Percentiles rank a stretch among this genome's conserved stretches.
Evolutionary conservation across 2,797 vertebrate genomes (phyloP).

Genomic region (Sebastes cheni): DNA sequence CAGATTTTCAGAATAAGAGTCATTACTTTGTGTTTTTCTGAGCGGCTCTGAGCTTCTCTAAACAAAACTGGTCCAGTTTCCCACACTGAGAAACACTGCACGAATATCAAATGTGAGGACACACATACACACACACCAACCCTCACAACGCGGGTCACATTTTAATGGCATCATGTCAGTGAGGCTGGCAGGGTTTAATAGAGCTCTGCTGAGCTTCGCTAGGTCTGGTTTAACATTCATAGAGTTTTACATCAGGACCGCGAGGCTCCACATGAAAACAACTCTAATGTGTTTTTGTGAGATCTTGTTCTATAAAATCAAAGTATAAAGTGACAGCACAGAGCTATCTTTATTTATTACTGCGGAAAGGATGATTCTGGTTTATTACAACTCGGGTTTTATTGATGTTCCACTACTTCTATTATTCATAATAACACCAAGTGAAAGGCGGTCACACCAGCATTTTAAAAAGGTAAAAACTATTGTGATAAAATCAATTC

Average conservation of each 20-base stretch:
- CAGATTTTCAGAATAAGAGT: conserved; percentile 19
- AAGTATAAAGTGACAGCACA: background rate
- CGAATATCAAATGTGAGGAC: conserved; percentile 23
- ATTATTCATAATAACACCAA: background rate
- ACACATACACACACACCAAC: background rate
- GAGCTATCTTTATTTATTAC: background rate
- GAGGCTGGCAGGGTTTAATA: conserved; percentile 50
- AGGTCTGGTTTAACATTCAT: conserved; percentile 42
- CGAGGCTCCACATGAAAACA: conserved; percentile 8
- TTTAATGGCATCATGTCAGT: conserved; percentile 50
- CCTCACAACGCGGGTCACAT: conserved; percentile 36
- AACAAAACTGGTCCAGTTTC: background rate
- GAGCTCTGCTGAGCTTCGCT: conserved; percentile 38
- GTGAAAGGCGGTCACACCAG: background rate
- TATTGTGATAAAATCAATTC: background rate
- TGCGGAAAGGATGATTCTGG: background rate
- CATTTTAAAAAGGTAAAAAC: background rate
- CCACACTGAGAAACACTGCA: conserved; percentile 20
- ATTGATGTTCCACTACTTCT: background rate
- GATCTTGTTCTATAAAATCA: background rate
- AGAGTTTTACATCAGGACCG: conserved; percentile 14
- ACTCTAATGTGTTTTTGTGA: background rate
- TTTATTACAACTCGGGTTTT: background rate
- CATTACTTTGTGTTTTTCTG: background rate
- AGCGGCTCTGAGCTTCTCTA: background rate